phyloP scores from a whole-genome alignment of 1,140 invertebrate genomes.

The Vollenhovia emeryi region DNA sequence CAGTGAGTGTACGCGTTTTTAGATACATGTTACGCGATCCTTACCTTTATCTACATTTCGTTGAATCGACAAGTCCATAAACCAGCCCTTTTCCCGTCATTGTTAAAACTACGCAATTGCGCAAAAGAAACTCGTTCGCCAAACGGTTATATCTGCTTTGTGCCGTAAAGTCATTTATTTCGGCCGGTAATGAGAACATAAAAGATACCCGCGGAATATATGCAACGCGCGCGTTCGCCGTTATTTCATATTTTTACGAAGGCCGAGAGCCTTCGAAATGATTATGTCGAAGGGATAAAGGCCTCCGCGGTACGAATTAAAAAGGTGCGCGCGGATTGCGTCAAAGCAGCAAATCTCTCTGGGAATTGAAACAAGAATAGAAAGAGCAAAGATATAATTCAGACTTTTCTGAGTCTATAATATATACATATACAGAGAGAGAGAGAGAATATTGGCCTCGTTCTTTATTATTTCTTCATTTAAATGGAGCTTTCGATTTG shows the following conservation, averaged over 20 bases:
- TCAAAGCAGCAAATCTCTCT: conserved; percentile 30
- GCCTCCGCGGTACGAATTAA: conserved; percentile 21
- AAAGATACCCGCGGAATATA: conserved; percentile 56
- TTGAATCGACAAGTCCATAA: conserved; percentile 11
- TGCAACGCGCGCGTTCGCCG: conserved; percentile 10
- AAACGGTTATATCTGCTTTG: conserved; percentile 56
- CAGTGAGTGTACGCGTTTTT: neutral
- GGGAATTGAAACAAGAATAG: conserved; percentile 15
- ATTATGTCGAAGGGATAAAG: conserved; percentile 49
- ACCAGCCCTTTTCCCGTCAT: conserved; percentile 5
- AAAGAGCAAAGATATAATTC: conserved; percentile 7
- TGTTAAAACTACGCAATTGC: conserved; percentile 21
- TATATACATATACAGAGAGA: too few relatives aligned
- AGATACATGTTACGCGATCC: neutral
- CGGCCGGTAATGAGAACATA: conserved; percentile 67
- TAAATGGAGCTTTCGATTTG: neutral
- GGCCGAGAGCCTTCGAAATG: conserved; percentile 57
- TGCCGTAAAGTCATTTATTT: conserved; percentile 64
- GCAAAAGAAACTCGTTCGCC: conserved; percentile 14
- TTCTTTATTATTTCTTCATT: neutral
- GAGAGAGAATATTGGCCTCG: neutral
- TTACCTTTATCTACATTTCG: neutral
- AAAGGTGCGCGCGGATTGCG: conserved; percentile 11
- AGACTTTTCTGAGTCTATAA: neutral
- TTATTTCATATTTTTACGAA: conserved; percentile 57